Percentiles rank a stretch among this genome's conserved stretches.
These are phyloP conservation scores for Caenorhabditis uteleia DNA, from an alignment of 2,888 invertebrate genomes.

Conservation along the genomic window DNA sequence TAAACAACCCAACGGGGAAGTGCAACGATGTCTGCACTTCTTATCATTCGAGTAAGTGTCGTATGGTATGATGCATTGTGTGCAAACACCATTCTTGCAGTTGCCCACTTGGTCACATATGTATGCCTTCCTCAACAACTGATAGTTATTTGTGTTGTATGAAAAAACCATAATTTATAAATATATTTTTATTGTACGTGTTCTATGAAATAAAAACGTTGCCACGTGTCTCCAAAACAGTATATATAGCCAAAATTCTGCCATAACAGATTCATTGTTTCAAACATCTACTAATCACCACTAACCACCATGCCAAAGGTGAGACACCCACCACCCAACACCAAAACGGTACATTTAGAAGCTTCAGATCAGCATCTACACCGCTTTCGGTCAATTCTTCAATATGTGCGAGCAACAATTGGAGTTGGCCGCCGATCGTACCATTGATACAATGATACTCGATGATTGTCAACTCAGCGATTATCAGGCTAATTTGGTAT, in stretches of 20 bases:
- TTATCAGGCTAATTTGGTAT: conserved; percentile 11
- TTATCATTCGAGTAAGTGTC: conserved; percentile 43
- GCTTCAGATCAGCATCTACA: conserved; percentile 27
- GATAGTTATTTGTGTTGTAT: conserved; percentile 50
- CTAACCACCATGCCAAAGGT: conserved; percentile 2
- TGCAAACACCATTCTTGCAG: conserved; percentile 21
- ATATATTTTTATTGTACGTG: too few relatives aligned
- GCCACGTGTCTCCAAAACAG: too few relatives aligned
- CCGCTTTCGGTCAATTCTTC: conserved; percentile 32
- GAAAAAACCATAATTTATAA: conserved; percentile 33
- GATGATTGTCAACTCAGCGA: conserved; percentile 15
- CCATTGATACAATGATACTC: background rate
- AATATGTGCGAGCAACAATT: conserved; percentile 22
- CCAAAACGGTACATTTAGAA: too few relatives aligned
- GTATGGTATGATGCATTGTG: background rate
- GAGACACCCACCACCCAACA: too few relatives aligned
- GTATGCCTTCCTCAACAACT: conserved; percentile 49
- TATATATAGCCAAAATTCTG: too few relatives aligned
- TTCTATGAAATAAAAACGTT: too few relatives aligned
- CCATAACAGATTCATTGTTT: too few relatives aligned
- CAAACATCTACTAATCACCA: conserved; percentile 2
- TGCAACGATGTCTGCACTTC: conserved; percentile 33
- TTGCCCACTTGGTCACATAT: conserved; percentile 52
- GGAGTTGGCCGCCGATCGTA: too few relatives aligned
- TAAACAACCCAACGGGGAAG: conserved; percentile 21